Percentiles rank a stretch among this genome's conserved stretches.
Conservation (phyloP, 2,888 invertebrate genomes). For the Saturnia pavonia region DNA sequence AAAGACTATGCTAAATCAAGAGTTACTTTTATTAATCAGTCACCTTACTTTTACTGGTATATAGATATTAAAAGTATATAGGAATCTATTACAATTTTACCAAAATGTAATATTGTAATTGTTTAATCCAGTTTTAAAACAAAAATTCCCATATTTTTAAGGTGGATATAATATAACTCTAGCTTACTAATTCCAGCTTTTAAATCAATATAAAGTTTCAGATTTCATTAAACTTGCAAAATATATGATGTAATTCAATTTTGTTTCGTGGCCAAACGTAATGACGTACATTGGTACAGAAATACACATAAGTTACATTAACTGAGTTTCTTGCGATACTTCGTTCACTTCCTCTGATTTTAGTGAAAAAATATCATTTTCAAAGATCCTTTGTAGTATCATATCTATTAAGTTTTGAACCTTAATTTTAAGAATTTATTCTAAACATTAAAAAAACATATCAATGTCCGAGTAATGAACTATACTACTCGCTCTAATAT, state of each 20-base stretch:
- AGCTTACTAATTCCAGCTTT: too few species aligned
- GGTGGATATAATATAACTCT: too few species aligned
- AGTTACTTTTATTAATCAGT: not conserved
- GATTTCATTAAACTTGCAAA: too few species aligned
- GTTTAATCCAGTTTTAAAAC: too few species aligned
- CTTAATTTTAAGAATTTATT: not conserved
- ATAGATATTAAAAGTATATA: not conserved
- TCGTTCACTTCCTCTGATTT: slow-evolving; percentile 29
- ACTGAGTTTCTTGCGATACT: slow-evolving; percentile 26
- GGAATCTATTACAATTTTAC: too few species aligned
- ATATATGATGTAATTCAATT: not conserved
- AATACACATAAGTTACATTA: slow-evolving; percentile 32
- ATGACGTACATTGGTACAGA: slow-evolving; percentile 22
- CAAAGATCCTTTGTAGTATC: not conserved
- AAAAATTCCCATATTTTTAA: too few species aligned
- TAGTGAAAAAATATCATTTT: slow-evolving; percentile 8
- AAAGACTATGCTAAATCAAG: not conserved
- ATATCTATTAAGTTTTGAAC: not conserved
- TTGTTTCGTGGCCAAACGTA: slow-evolving; percentile 29
- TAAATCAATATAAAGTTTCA: too few species aligned
- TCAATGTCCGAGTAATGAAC: too few species aligned
- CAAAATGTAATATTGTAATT: too few species aligned
- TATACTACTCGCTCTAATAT: too few species aligned
- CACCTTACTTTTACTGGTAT: not conserved
- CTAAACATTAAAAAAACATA: not conserved